Base-by-base conservation (phyloP, 2,113 vertebrate species). In the Benitochromis conjunctus region DNA sequence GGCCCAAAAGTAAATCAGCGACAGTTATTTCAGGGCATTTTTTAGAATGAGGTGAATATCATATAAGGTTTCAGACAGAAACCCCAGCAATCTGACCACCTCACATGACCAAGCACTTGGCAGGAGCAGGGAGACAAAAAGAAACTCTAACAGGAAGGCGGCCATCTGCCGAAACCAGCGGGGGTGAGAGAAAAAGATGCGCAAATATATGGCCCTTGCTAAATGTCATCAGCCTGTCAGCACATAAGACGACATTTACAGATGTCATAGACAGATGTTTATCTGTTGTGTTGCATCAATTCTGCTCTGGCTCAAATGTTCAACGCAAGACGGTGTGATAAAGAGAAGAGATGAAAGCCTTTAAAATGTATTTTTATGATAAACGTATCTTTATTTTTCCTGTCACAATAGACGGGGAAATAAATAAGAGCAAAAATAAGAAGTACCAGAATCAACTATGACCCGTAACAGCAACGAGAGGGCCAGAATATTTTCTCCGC, bases 1-100 rank as follows among this genome's bases (percentile, higher is more conserved):
- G 0, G 0, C 13, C 46, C 60, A 34, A 2, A 3, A 31, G 26
- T 26, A 5, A 76, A 8, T 31, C 4, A 0, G 1, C 16, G 9
- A 29, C 21, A 9, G 66, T 29, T 29, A 53, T 1, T 51, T 76
- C 16, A 53, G 71, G 24, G 43, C 16, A 76, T 9, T 51, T 76
- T 76, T 64, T 64, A 64, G 31, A 11, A 66, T 76, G n/a, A 53
- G 26, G 6, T 34, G 18, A 76, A 51, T 1, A 0, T 19, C 16
- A 31, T 7, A n/a, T 18, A 34, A 76, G 46, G 46, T 13, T n/a
- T n/a, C 9, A 13, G 69, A 51, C 0, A 1, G 0, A 76, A 76
- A 24, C 6, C 69, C 24, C 43, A 74, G 1, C 24, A 74, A 51
- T 51, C 14, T 1, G 6, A 19, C 9, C 26, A 51, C 24, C 24